Evolutionary conservation across 2,113 vertebrate species (phyloP).

Genomic region (Lipophrys pholis): DNA sequence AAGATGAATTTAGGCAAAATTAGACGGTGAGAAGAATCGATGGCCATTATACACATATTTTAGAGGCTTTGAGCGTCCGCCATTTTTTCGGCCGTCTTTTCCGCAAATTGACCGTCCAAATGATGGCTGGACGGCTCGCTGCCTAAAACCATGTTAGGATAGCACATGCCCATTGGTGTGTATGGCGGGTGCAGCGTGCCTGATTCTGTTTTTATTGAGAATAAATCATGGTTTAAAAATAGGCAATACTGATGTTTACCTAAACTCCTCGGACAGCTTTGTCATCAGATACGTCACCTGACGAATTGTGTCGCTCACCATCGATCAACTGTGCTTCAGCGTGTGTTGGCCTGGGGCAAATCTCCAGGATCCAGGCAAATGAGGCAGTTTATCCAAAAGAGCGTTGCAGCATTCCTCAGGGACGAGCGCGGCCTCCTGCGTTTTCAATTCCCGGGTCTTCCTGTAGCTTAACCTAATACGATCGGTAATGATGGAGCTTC

Average conservation of each 20-base stretch:
- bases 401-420: slow-evolving; percentile 12
- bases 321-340: background rate
- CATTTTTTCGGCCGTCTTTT: too few relatives aligned
- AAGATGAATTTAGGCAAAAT: too few relatives aligned
- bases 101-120: too few relatives aligned
- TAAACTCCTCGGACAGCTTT: background rate
- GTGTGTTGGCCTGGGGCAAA: background rate
- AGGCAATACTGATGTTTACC: background rate
- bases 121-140: too few relatives aligned
- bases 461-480: slow-evolving; percentile 51
- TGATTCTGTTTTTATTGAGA: too few relatives aligned
- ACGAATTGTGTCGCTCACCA: background rate
- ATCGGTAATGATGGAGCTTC: slow-evolving; percentile 57
- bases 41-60: too few relatives aligned
- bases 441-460: slow-evolving; percentile 28
- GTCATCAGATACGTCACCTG: background rate
- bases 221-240: too few relatives aligned
- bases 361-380: slow-evolving; percentile 17
- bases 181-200: too few relatives aligned
- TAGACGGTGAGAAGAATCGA: too few relatives aligned
- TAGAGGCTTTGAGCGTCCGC: too few relatives aligned
- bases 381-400: slow-evolving; percentile 15
- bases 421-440: slow-evolving; percentile 7
- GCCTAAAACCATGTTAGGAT: too few relatives aligned
- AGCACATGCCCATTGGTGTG: too few relatives aligned